Percentiles rank a stretch among this genome's conserved stretches.
phyloP scores from a whole-genome alignment of 2,888 invertebrate genomes.

The Sinelater perroti region DNA sequence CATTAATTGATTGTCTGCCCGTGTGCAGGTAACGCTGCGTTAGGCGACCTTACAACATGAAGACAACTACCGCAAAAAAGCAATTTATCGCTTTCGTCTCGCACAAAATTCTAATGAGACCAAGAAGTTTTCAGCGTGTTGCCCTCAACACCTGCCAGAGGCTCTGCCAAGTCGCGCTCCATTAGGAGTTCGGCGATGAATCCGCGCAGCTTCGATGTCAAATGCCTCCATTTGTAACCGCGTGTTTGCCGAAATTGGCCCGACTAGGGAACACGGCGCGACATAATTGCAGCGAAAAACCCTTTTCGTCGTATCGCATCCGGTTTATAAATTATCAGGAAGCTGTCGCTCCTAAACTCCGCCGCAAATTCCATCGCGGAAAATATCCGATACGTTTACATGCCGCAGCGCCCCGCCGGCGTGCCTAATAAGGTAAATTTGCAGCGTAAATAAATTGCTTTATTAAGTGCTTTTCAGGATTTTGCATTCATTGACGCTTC shows the following conservation, averaged over 20 bases:
- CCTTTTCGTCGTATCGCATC: slow-evolving; percentile 22
- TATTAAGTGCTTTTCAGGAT: slow-evolving; percentile 2
- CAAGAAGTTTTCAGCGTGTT: too few species aligned
- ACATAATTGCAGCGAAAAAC: slow-evolving; percentile 26
- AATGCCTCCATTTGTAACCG: slow-evolving; percentile 1
- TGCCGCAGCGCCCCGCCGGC: slow-evolving; percentile 7
- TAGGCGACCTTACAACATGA: too few species aligned
- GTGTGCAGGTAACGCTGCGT: too few species aligned
- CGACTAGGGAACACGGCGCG: slow-evolving; percentile 14
- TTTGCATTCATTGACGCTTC: too few species aligned
- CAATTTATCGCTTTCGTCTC: too few species aligned
- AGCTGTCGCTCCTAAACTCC: slow-evolving; percentile 25
- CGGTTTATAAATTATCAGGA: slow-evolving; percentile 26
- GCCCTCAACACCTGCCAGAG: too few species aligned
- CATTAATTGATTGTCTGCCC: slow-evolving; percentile 19
- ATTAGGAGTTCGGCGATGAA: background rate
- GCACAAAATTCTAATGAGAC: too few species aligned
- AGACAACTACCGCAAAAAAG: too few species aligned
- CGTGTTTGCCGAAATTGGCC: slow-evolving; percentile 27
- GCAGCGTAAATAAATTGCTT: slow-evolving; percentile 1
- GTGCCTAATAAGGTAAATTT: slow-evolving; percentile 15
- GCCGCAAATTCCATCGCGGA: slow-evolving; percentile 20
- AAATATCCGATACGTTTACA: slow-evolving; percentile 22
- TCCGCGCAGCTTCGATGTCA: slow-evolving; percentile 4
- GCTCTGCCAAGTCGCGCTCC: background rate